A percentile compares a stretch with the other conserved stretches of the same genome.
Evolutionary conservation across 2,888 invertebrate genomes (phyloP).

Genomic region (Germaria angustata): DNA sequence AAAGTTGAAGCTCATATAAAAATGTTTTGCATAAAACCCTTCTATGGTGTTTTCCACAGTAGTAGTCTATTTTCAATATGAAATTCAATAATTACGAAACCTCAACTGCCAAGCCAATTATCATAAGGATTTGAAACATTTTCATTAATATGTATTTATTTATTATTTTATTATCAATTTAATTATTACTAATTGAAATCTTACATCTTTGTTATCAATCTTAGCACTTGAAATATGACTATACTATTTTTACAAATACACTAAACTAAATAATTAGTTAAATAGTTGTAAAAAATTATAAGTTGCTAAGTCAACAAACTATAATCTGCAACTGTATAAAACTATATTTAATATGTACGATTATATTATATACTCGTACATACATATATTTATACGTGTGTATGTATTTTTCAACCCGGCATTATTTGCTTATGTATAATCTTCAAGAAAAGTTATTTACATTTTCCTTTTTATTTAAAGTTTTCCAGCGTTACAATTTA

Average conservation of each 20-base stretch:
- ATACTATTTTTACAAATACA: not conserved
- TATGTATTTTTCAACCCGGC: constrained; percentile 27
- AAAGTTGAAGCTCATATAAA: no score
- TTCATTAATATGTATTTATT: no score
- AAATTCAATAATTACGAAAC: not conserved
- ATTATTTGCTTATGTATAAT: constrained; percentile 42
- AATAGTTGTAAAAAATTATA: constrained; percentile 36
- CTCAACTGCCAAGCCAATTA: not conserved
- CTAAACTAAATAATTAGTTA: not conserved
- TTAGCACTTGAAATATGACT: not conserved
- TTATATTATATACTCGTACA: no score
- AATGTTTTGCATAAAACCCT: no score
- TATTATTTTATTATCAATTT: constrained; percentile 10
- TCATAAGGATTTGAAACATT: not conserved
- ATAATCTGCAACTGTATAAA: constrained; percentile 42
- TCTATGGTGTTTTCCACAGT: no score
- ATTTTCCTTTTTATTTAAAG: constrained; percentile 12
- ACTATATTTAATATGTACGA: no score
- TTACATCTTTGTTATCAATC: constrained; percentile 2
- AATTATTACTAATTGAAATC: constrained; percentile 5
- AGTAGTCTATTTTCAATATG: not conserved
- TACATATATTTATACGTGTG: not conserved
- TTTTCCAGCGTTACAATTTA: not conserved
- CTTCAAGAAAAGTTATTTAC: constrained; percentile 15
- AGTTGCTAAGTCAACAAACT: constrained; percentile 65